Base-by-base conservation (phyloP, 2,797 vertebrate genomes). In the Steatocranus sp. region DNA sequence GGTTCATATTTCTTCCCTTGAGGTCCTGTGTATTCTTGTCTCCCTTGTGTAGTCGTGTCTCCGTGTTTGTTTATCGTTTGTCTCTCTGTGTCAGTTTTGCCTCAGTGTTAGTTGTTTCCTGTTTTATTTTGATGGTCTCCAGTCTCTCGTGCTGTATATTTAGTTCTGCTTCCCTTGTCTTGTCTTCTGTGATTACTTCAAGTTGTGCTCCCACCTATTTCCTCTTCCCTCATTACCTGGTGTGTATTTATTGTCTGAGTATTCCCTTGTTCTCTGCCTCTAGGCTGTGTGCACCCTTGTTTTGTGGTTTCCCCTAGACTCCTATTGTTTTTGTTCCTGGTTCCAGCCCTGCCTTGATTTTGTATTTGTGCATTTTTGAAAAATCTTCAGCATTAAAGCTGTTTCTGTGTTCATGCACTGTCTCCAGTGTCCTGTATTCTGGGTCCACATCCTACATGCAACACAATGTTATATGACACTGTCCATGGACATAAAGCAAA, bases 61-160 rank as follows among this genome's bases (percentile, higher is more conserved):
- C 32, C 0, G 6, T 61, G 56, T 0, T 36, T 61, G 30, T 34
- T 61, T 20, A 7, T 36, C 0, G 14, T 27, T 54, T 54, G 51
- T 54, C 51, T 56, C 25, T 30, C 58, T 63, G 11, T 63, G 18
- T 63, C 7, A 63, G n/a, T 38, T 38, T 63, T 63, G 11, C 34
- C 34, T 8, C n/a, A 14, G 58, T 63, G n/a, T 63, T 32, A 18
- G 54, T 11, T 61, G 1, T 36, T 63, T 63, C 32, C 32, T 36
- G 11, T 63, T 63, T 14, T 63, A 63, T 8, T 63, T 36, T 63
- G 58, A 63, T 36, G 58, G 58, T 63, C 58, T 63, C 32, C 11
- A 5, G 58, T 63, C 32, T 63, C 10, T 61, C 56, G 4, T n/a
- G 30, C 56, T 34, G 30, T 61, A 20, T 61, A 20, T 61, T 61